phyloP scores from a whole-genome alignment of 2,113 vertebrate genomes.

The Tragelaphus strepsiceros region DNA sequence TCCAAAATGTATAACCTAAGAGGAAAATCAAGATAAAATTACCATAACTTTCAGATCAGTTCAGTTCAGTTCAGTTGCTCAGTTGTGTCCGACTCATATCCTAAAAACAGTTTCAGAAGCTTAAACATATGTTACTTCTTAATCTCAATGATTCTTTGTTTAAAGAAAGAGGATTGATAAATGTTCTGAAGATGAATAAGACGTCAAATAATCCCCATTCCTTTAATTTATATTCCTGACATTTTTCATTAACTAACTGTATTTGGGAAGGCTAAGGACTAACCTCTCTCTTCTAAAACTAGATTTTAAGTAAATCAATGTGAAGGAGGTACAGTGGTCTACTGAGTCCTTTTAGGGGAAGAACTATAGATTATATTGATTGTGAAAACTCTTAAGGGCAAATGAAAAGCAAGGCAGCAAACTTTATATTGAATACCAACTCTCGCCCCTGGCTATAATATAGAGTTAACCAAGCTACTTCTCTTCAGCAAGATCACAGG shows the following conservation, averaged over 20 bases:
- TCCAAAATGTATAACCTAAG: neutral
- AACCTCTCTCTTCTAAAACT: neutral
- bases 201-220: neutral
- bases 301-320: constrained; percentile 27
- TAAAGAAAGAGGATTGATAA: neutral
- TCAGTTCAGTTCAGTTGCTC: no score
- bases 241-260: neutral
- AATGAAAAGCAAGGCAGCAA: constrained; percentile 46
- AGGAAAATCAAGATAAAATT: neutral
- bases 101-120: neutral
- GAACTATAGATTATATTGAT: neutral
- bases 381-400: constrained; percentile 18
- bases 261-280: neutral
- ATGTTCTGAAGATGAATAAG: neutral
- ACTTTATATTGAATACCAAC: neutral
- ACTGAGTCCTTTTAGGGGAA: neutral
- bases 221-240: neutral
- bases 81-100: neutral
- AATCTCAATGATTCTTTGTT: neutral
- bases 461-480: neutral
- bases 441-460: neutral
- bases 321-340: neutral
- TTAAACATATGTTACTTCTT: neutral
- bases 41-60: neutral
- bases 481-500: neutral